A percentile compares a stretch with the other conserved stretches of the same genome.
These are phyloP conservation scores for Bombyx huttoni DNA, from an alignment of 2,888 invertebrate species.

Conservation along the genomic window DNA sequence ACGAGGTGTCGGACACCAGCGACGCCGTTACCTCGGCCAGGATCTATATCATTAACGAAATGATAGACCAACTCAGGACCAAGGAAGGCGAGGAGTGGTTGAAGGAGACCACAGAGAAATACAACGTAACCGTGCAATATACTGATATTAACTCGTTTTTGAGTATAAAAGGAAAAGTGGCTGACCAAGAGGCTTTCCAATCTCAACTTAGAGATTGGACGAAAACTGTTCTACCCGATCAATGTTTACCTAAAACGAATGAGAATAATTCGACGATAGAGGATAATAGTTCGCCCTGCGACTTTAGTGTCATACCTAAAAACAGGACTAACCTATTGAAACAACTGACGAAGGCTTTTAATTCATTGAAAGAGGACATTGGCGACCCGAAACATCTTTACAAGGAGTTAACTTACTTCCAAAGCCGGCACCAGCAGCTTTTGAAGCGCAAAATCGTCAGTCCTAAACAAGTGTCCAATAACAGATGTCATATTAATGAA, in stretches of 20 bases:
- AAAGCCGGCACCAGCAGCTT: slow-evolving; percentile 52
- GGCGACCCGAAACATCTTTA: slow-evolving; percentile 65
- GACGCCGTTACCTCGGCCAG: slow-evolving; percentile 52
- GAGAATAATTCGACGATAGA: slow-evolving; percentile 10
- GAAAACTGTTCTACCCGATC: slow-evolving; percentile 12
- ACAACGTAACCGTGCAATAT: slow-evolving; percentile 42
- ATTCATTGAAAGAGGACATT: slow-evolving; percentile 46
- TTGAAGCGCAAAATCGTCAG: slow-evolving; percentile 40
- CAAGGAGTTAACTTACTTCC: slow-evolving; percentile 49
- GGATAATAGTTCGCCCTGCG: slow-evolving; percentile 7
- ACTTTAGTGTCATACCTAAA: slow-evolving; percentile 34
- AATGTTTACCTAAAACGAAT: slow-evolving; percentile 9
- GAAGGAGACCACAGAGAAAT: slow-evolving; percentile 30
- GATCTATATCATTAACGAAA: slow-evolving; percentile 60
- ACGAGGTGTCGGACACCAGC: slow-evolving; percentile 59
- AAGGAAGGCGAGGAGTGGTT: slow-evolving; percentile 62
- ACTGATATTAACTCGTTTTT: slow-evolving; percentile 45
- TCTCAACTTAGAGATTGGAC: slow-evolving; percentile 52
- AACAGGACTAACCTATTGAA: slow-evolving; percentile 38
- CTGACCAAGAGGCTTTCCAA: slow-evolving; percentile 67
- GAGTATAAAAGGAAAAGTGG: slow-evolving; percentile 58
- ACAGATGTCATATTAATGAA: slow-evolving; percentile 47
- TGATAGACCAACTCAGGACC: slow-evolving; percentile 55
- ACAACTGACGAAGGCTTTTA: slow-evolving; percentile 37
- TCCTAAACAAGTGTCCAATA: slow-evolving; percentile 35